A percentile compares a stretch with the other conserved stretches of the same genome.
Conservation (phyloP, 64 coral and sea anemone species). For the Dendrophyllia cribrosa region DNA sequence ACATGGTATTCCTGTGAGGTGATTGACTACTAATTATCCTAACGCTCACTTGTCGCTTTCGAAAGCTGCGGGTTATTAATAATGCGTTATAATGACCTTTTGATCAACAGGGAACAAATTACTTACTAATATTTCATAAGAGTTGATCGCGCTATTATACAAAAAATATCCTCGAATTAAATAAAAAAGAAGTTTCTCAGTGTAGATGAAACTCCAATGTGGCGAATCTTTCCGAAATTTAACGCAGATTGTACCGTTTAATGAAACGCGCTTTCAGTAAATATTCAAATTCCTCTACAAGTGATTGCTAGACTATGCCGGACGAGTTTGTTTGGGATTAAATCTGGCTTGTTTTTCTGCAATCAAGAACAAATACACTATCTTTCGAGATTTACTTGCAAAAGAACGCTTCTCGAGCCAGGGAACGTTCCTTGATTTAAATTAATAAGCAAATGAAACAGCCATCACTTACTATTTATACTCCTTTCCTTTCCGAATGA, state of each 20-base stretch:
- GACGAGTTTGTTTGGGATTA: neutral
- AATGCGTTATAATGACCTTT: slow-evolving; percentile 13
- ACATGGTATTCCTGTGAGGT: neutral
- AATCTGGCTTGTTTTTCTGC: neutral
- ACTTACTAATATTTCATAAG: slow-evolving; percentile 1
- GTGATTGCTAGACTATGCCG: slow-evolving; percentile 4
- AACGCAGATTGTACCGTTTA: neutral
- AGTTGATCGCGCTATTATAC: neutral
- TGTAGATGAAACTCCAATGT: neutral
- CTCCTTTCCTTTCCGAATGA: slow-evolving; percentile 86
- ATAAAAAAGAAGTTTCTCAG: neutral
- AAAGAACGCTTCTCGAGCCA: neutral
- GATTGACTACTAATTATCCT: slow-evolving; percentile 7
- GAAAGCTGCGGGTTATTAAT: neutral
- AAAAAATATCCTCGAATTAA: neutral
- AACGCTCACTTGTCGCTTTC: neutral
- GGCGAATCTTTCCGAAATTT: no score
- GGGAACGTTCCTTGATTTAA: neutral
- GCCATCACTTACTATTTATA: slow-evolving; percentile 91
- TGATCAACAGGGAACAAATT: slow-evolving; percentile 2
- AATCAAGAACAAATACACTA: neutral
- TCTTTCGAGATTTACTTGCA: neutral
- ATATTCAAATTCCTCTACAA: neutral
- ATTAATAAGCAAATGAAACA: neutral
- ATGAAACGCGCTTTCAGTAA: neutral